A percentile compares a stretch with the other conserved stretches of the same genome.
Conservation (phyloP, 1,140 invertebrate genomes). For the Drosophila punjabiensis region DNA sequence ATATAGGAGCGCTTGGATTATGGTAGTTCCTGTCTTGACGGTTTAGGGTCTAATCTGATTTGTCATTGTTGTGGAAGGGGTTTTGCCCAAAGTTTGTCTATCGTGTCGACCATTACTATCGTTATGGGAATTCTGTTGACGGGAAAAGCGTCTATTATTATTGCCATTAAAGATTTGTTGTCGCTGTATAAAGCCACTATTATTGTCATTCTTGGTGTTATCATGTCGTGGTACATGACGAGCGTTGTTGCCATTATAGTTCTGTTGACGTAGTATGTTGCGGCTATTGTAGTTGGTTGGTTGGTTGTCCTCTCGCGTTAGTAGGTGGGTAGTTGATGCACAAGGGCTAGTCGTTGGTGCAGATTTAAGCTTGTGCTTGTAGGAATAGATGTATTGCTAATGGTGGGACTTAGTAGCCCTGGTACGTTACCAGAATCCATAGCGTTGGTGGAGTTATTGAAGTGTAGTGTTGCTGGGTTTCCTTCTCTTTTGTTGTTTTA, state of each 20-base stretch:
- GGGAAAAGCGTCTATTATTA: too few relatives aligned
- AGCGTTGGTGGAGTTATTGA: not conserved
- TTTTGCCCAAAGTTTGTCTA: slow-evolving; percentile 1
- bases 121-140: too few relatives aligned
- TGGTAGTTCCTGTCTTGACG: slow-evolving; percentile 22
- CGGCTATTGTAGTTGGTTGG: slow-evolving; percentile 19
- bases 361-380: slow-evolving; percentile 2
- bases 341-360: slow-evolving; percentile 19
- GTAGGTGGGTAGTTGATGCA: not conserved
- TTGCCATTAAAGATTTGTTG: too few relatives aligned
- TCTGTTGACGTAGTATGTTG: slow-evolving; percentile 11
- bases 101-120: too few relatives aligned
- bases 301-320: slow-evolving; percentile 19
- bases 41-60: not conserved
- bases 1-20: slow-evolving; percentile 35
- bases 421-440: slow-evolving; percentile 11
- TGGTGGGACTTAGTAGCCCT: slow-evolving; percentile 3
- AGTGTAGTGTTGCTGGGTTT: too few relatives aligned
- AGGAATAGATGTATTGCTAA: slow-evolving; percentile 10
- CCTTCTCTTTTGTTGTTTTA: too few relatives aligned
- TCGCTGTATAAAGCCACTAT: too few relatives aligned
- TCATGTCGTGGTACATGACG: slow-evolving; percentile 22
- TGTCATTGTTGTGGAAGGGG: slow-evolving; percentile 18
- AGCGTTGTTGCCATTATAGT: slow-evolving; percentile 33
- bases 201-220: not conserved